Base-by-base conservation (phyloP, 2,888 invertebrate species). In the Chymomyza amoena region DNA sequence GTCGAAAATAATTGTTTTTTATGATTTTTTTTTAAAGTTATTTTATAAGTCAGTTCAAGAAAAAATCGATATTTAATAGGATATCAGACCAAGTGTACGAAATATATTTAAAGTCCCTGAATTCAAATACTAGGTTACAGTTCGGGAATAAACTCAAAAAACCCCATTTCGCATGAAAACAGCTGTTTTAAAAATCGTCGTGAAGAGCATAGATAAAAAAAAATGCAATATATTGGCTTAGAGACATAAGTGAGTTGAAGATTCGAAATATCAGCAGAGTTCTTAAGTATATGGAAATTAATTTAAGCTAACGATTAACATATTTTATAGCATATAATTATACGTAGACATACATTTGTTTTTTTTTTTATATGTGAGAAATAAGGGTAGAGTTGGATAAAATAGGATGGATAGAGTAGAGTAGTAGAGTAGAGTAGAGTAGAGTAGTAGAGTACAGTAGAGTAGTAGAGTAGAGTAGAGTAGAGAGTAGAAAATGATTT, bases 401-500 rank as follows among this genome's bases (percentile, higher is more conserved):
- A 45, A 13, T 45, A 45, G 56, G 9, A 73, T 61, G 56, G 9
- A 73, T 66, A 69, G 36, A 61, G 66, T 66, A 71, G 66, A 71
- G 66, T 50, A 64, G 70, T 70, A 78, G 66, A 74, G 76, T 73
- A 57, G 61, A 64, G 15, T 25, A 59, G 28, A 64, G 32, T 15
- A 61, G 65, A 67, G 65, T 70, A 63, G 61, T n/a, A 70, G 66
- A 74, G 75, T 76, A 83, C n/a, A 60, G 71, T 68, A 70, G 66
- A 70, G 66, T n/a, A 75, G 75, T 76, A 83, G 84, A 89, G n/a
- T n/a, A 61, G 65, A 67, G 65, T 70, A 63, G 61, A 60, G 71
- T 68, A 70, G 66, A 70, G 66, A 75, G 75, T 76, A 83, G 84
- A 89, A 84, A 88, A 86, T 80, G 89, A 89, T 74, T 89, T 89